phyloP scores from a whole-genome alignment of 2,888 invertebrate genomes.

The Papilio elwesi region DNA sequence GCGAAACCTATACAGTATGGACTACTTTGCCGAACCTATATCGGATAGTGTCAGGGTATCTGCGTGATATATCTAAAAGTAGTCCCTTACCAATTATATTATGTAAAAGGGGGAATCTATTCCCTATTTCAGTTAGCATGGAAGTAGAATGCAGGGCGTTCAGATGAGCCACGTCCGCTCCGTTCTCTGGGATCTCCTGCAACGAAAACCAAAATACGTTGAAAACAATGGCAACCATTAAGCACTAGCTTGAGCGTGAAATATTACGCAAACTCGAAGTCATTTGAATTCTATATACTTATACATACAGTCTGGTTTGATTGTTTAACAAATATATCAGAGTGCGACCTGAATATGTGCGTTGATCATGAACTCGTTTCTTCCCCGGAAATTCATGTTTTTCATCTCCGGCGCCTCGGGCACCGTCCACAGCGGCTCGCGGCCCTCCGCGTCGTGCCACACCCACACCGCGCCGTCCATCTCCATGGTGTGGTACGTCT shows the following conservation, averaged over 20 bases:
- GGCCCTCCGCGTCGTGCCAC: slow-evolving; percentile 91
- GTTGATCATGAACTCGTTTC: slow-evolving; percentile 87
- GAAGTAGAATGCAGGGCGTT: slow-evolving; percentile 89
- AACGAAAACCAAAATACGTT: slow-evolving; percentile 25
- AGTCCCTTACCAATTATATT: slow-evolving; percentile 63
- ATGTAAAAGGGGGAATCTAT: slow-evolving; percentile 60
- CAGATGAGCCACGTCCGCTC: slow-evolving; percentile 93
- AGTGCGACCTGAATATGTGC: no score
- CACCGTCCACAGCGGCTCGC: slow-evolving; percentile 88
- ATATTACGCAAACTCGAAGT: no score
- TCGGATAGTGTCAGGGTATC: no score
- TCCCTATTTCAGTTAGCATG: slow-evolving; percentile 68
- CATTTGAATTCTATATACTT: no score
- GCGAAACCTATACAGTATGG: neutral
- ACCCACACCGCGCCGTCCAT: slow-evolving; percentile 90
- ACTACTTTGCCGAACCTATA: neutral
- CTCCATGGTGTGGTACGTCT: slow-evolving; percentile 88
- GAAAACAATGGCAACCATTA: no score
- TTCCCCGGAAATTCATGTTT: slow-evolving; percentile 87
- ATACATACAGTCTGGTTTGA: no score
- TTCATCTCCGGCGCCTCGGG: slow-evolving; percentile 84
- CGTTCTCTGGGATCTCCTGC: slow-evolving; percentile 96
- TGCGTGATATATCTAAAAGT: neutral
- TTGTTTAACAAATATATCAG: no score
- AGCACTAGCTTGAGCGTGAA: no score